phyloP scores from a whole-genome alignment of 2,797 vertebrate genomes.

The Picus viridis region DNA sequence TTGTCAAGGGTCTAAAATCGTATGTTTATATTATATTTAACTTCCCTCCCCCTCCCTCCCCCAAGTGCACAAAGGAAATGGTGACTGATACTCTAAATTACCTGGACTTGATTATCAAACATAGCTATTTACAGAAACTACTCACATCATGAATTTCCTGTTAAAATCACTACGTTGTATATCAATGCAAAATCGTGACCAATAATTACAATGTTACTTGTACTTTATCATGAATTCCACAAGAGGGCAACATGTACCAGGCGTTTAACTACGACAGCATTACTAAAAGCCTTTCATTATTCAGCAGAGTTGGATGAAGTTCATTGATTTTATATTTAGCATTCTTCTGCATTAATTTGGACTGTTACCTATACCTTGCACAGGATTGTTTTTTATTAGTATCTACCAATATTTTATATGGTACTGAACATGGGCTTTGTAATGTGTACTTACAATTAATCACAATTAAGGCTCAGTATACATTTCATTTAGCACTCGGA shows the following conservation, averaged over 20 bases:
- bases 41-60: not conserved
- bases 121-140: not conserved
- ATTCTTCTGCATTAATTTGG: conserved; percentile 36
- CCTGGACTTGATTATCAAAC: not conserved
- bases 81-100: not conserved
- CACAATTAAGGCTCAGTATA: conserved; percentile 46
- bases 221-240: conserved; percentile 49
- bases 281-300: not conserved
- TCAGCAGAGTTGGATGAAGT: conserved; percentile 39
- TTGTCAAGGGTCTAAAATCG: not conserved
- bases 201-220: not conserved
- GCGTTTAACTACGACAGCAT: not conserved
- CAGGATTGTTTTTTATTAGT: not conserved
- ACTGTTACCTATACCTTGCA: conserved; percentile 71
- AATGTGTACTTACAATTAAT: conserved; percentile 47
- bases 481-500: conserved; percentile 36
- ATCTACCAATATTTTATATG: not conserved
- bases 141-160: not conserved
- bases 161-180: not conserved
- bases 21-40: not conserved
- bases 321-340: conserved; percentile 46
- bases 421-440: not conserved
- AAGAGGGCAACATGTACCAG: conserved; percentile 77
- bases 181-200: not conserved
- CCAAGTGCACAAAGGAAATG: not conserved